Percentiles rank a stretch among this genome's conserved stretches.
These are phyloP conservation scores for Thryonomys swinderianus DNA, from an alignment of 2,113 vertebrate genomes.

Conservation along the genomic window DNA sequence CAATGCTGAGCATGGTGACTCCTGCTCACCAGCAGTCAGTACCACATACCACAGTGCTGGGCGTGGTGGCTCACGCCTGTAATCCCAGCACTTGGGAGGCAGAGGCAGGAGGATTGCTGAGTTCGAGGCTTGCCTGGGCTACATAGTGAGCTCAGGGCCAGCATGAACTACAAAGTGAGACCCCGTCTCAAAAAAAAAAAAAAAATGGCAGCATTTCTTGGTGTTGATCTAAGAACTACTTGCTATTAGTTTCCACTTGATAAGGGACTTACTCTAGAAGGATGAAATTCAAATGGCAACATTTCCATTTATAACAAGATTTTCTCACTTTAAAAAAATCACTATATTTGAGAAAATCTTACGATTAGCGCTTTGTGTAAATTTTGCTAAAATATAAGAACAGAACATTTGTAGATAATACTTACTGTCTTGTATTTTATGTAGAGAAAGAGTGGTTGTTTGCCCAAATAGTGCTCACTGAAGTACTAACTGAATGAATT, in stretches of 20 bases:
- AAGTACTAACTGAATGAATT: background rate
- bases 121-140: too few relatives aligned
- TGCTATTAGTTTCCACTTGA: background rate
- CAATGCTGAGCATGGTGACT: too few relatives aligned
- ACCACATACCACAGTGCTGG: too few relatives aligned
- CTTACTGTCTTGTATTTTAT: background rate
- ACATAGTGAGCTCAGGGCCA: too few relatives aligned
- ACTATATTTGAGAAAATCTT: background rate
- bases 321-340: background rate
- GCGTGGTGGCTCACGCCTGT: too few relatives aligned
- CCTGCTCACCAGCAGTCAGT: too few relatives aligned
- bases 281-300: background rate
- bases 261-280: background rate
- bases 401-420: background rate
- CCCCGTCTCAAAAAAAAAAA: too few relatives aligned
- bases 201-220: too few relatives aligned
- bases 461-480: background rate
- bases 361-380: background rate
- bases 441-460: background rate
- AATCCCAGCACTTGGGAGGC: too few relatives aligned
- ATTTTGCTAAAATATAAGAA: background rate
- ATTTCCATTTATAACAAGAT: background rate
- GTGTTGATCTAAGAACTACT: accelerated
- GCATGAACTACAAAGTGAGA: too few relatives aligned
- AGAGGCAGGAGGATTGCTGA: too few relatives aligned